Evolutionary conservation across 2,113 vertebrate genomes (phyloP).

Genomic region (Prunella himalayana): DNA sequence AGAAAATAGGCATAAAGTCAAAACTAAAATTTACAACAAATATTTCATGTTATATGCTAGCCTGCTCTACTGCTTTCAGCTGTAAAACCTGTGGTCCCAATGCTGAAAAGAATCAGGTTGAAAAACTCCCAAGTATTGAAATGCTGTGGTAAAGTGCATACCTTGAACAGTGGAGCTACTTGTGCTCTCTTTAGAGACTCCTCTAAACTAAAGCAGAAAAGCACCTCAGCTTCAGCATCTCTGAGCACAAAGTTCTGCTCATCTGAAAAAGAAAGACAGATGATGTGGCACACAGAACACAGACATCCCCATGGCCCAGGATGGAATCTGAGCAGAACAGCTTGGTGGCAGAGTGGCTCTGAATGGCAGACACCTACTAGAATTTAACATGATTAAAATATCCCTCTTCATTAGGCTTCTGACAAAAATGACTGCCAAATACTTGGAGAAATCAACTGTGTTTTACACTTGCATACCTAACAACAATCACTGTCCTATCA

Average conservation of each 20-base stretch:
- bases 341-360: neutral
- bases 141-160: neutral
- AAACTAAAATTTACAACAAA: neutral
- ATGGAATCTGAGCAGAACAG: neutral
- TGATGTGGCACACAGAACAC: neutral
- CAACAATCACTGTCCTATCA: neutral
- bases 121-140: neutral
- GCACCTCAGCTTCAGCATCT: slow-evolving; percentile 93
- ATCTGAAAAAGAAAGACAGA: slow-evolving; percentile 71
- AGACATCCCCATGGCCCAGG: neutral
- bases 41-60: neutral
- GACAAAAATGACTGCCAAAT: neutral
- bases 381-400: neutral
- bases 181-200: slow-evolving; percentile 91
- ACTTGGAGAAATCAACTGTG: neutral
- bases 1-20: neutral
- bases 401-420: neutral
- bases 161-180: slow-evolving; percentile 88
- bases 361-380: neutral
- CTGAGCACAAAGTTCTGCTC: slow-evolving; percentile 87
- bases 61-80: neutral
- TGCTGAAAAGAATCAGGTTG: neutral
- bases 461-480: neutral
- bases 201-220: slow-evolving; percentile 93
- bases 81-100: neutral